Base-by-base conservation (phyloP, 2,113 vertebrate species). In the Syngnathus scovelli region DNA sequence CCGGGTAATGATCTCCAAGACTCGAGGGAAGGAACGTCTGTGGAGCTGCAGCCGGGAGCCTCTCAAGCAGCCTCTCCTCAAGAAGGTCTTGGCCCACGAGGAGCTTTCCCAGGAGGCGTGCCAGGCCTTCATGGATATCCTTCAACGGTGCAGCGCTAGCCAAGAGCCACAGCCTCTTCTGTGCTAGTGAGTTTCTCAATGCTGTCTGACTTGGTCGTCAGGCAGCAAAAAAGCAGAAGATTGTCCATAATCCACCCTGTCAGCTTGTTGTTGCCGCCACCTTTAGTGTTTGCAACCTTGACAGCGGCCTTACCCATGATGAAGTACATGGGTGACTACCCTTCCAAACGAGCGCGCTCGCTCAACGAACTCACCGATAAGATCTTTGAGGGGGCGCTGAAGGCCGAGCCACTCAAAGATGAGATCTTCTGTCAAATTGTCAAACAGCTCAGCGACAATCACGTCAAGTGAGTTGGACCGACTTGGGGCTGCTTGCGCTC, bases 281-380 rank as follows among this genome's bases (percentile, higher is more conserved):
- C 4, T 46, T 13, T 5, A 5, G 4, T 15, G 44, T 48, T 38
- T 41, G 15, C 8, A 18, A 87, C 93, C 93, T 96, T 99, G 80
- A 97, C 92, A 3, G 5, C 8, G 5, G 0, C 67, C 67, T 65
- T 65, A 99, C 95, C 96, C 5, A 60, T 97, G 68, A 92, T 99
- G 88, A 98, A 98, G 87, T 99, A 99, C 21, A 98, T 94, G 95
- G 95, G 96, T 0, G 97, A 99, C 87, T 98, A 99, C 76, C 96
- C 97, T 0, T 98, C 95, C 69, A 98, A 96, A 76, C 92, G 97
- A 21, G 92, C 76, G 0, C 95, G 95, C 39, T 95, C 93, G 0
- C 93, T 98, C 75, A 97, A 96, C 3, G 97, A 99, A 80, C 94
- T 99, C 81, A 99, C 97, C 0, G 96, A 99, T 82, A 96, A 96